Base-by-base conservation (phyloP, 2,113 vertebrate genomes). In the Phyllopteryx taeniolatus region DNA sequence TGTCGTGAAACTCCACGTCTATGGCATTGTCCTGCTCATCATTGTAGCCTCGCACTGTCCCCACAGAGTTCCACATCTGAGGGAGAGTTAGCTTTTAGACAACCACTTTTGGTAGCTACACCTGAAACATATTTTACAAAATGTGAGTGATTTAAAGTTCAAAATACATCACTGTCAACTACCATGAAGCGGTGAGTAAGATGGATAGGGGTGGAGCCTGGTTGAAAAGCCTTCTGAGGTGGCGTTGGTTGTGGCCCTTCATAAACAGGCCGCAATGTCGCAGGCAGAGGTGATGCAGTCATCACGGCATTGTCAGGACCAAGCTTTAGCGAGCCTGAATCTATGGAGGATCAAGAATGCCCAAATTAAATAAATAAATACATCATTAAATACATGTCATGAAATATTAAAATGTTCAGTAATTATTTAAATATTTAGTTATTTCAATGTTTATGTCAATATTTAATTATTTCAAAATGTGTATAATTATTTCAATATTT, bases 161-260 rank as follows among this genome's bases (percentile, higher is more conserved):
- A 61, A 33, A 61, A 61, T 19, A 14, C 31, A 35, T 19, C 15
- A 49, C 49, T 13, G 5, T 9, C 8, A 31, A 84, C 88, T 86
- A 97, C 97, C 97, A 99, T 96, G 86, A 99, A 99, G 57, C 96
- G 94, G 85, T 99, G 98, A 31, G 91, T 94, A 83, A 99, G 97
- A 43, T 98, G 95, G 0, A 80, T 73, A 0, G 97, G 96, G 1
- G 96, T 98, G 82, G 97, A 97, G 53, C 95, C 94, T 0, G 98
- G 78, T 83, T 99, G 97, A 81, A 98, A 98, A 0, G 98, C 94
- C 72, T 94, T 98, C 84, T 99, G 98, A 22, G 60, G 95, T 0
- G 92, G 91, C 0, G 96, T 96, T 53, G 96, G 96, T 89, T 93
- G 5, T 0, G 97, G 96, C 0, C 97, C 97, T 1, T 95, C 91